Conservation (phyloP, 2,113 vertebrate species). For the Salvelinus namaycush region DNA sequence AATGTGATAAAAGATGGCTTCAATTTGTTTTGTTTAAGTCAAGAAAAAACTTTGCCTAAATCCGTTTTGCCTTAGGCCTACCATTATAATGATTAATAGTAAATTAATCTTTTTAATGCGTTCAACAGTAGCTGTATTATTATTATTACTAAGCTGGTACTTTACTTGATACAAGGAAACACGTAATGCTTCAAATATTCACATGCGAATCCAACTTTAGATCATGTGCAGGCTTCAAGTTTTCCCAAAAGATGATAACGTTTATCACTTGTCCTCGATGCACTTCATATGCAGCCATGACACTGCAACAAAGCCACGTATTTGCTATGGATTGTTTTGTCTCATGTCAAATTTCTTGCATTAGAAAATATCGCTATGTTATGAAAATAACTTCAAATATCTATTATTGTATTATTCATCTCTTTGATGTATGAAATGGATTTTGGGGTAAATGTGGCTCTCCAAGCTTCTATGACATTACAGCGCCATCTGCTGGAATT, state of each 20-base stretch:
- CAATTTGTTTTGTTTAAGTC: not conserved
- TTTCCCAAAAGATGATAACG: not conserved
- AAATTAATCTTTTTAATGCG: too few relatives aligned
- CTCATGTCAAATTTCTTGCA: too few relatives aligned
- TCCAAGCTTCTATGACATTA: slow-evolving; percentile 51
- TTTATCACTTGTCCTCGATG: not conserved
- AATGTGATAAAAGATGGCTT: not conserved
- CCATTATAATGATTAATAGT: too few relatives aligned
- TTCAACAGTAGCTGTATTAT: not conserved
- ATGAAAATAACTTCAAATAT: not conserved
- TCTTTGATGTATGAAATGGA: not conserved
- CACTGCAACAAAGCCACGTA: not conserved
- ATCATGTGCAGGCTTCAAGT: not conserved
- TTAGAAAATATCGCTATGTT: not conserved
- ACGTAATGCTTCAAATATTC: not conserved
- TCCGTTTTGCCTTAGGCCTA: not conserved
- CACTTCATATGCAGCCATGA: not conserved
- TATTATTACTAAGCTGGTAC: slow-evolving; percentile 20
- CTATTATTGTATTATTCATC: not conserved
- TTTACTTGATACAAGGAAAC: not conserved
- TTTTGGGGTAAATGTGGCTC: not conserved
- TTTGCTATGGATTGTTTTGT: not conserved
- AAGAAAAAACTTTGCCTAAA: not conserved
- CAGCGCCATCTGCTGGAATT: slow-evolving; percentile 72
- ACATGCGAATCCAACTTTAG: not conserved